A percentile compares a stretch with the other conserved stretches of the same genome.
Evolutionary conservation across 2,797 vertebrate species (phyloP).

Genomic region (Cynodonichthys magdalenae): DNA sequence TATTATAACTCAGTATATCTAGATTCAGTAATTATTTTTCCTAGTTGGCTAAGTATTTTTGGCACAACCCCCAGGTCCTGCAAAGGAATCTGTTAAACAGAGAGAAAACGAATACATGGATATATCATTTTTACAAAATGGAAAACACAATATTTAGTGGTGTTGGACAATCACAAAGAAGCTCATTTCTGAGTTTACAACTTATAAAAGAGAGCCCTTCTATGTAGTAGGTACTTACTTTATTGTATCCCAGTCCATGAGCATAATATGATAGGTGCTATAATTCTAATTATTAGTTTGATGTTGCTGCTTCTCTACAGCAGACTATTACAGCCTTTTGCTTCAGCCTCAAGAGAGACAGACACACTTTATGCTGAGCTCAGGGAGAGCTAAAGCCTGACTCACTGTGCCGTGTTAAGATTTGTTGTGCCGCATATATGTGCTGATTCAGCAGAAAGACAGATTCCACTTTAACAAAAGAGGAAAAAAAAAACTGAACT

Average conservation of each 20-base stretch:
- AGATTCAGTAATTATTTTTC: not conserved
- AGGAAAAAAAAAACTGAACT: slow-evolving; percentile 21
- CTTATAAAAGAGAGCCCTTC: not conserved
- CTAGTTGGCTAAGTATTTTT: not conserved
- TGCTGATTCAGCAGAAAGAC: slow-evolving; percentile 37
- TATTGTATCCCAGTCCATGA: not conserved
- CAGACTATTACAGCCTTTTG: slow-evolving; percentile 44
- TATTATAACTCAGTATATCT: slow-evolving; percentile 3
- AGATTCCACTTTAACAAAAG: slow-evolving; percentile 30
- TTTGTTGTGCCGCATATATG: slow-evolving; percentile 41
- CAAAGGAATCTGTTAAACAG: not conserved
- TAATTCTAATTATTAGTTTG: slow-evolving; percentile 24
- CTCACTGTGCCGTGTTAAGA: slow-evolving; percentile 53
- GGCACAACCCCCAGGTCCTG: not conserved
- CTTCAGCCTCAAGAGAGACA: slow-evolving; percentile 60
- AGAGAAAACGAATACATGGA: too few relatives aligned
- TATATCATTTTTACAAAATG: too few relatives aligned
- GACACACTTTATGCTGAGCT: slow-evolving; percentile 54
- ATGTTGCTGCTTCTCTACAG: slow-evolving; percentile 27
- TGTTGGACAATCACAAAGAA: too few relatives aligned
- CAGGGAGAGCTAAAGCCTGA: slow-evolving; percentile 38
- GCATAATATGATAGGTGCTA: not conserved
- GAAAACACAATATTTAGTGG: too few relatives aligned
- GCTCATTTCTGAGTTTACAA: too few relatives aligned
- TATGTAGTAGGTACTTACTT: not conserved